Evolutionary conservation across 2,888 invertebrate species (phyloP).

Genomic region (Azorinus chamasolen): DNA sequence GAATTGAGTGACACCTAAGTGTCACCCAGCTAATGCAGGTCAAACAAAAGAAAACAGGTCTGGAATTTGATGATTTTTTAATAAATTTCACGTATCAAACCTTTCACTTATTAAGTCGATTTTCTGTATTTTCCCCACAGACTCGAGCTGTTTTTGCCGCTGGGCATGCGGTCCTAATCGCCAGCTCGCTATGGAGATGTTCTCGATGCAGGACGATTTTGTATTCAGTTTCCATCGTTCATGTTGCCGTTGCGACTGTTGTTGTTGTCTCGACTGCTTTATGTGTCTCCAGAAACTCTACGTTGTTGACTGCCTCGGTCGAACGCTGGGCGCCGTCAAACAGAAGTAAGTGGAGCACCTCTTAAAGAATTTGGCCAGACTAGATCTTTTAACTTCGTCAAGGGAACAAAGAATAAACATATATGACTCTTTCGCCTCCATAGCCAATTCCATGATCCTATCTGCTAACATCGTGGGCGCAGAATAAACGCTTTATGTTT

Average conservation of each 20-base stretch:
- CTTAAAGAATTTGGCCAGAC: too few relatives aligned
- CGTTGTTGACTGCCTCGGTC: slow-evolving; percentile 67
- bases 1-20: too few relatives aligned
- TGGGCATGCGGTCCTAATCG: slow-evolving; percentile 78
- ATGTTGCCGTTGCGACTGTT: slow-evolving; percentile 76
- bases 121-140: slow-evolving; percentile 39
- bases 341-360: slow-evolving; percentile 62
- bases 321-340: slow-evolving; percentile 68
- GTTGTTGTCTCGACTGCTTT: slow-evolving; percentile 73
- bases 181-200: slow-evolving; percentile 70
- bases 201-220: slow-evolving; percentile 65
- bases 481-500: too few relatives aligned
- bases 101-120: neutral
- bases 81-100: too few relatives aligned
- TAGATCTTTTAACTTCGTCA: too few relatives aligned
- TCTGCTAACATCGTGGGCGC: too few relatives aligned
- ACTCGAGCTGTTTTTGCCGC: slow-evolving; percentile 73
- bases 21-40: too few relatives aligned
- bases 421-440: too few relatives aligned
- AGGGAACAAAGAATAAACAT: too few relatives aligned
- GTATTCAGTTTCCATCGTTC: slow-evolving; percentile 71
- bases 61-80: too few relatives aligned
- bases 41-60: too few relatives aligned
- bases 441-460: too few relatives aligned
- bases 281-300: slow-evolving; percentile 71